phyloP scores from a whole-genome alignment of 2,113 vertebrate species.

The Tinamus guttatus region DNA sequence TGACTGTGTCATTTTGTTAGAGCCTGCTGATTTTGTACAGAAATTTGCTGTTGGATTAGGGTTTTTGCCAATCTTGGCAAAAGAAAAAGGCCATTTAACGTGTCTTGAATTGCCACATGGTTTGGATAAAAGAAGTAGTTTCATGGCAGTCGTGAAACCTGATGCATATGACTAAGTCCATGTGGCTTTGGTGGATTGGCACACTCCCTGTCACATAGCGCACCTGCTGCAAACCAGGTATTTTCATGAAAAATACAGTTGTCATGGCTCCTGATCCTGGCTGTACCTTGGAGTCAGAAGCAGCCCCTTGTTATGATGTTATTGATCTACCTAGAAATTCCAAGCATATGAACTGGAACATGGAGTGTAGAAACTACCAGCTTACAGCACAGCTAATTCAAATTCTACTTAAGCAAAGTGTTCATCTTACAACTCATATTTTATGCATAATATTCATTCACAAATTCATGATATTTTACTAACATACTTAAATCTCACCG shows the following conservation, averaged over 20 bases:
- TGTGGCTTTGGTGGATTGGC: neutral
- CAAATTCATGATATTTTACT: neutral
- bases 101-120: constrained; percentile 63
- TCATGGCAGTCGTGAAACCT: constrained; percentile 11
- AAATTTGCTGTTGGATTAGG: constrained; percentile 64
- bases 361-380: neutral
- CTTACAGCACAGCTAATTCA: neutral
- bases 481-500: neutral
- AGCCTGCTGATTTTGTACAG: constrained; percentile 73
- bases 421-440: neutral
- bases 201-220: neutral
- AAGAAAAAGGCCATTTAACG: constrained; percentile 53
- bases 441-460: neutral
- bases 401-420: neutral
- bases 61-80: constrained; percentile 61
- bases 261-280: neutral
- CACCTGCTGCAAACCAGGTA: constrained; percentile 35
- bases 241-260: neutral
- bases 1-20: constrained; percentile 67
- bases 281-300: neutral
- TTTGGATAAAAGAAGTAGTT: constrained; percentile 41
- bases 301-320: neutral
- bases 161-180: neutral
- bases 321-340: neutral
- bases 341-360: neutral